phyloP scores from a whole-genome alignment of 2,113 vertebrate species.

The Colius striatus region DNA sequence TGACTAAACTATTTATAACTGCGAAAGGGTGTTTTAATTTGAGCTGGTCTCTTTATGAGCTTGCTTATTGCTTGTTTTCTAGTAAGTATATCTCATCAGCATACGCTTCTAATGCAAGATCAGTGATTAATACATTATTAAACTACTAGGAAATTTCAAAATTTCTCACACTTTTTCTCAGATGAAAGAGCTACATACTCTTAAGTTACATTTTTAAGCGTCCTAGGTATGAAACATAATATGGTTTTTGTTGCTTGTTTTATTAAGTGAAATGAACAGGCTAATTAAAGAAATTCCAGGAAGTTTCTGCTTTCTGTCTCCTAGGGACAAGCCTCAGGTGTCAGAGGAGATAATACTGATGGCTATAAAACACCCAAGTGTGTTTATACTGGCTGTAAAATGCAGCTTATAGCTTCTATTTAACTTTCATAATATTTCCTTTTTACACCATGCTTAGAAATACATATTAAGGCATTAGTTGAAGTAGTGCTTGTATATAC shows the following conservation, averaged over 20 bases:
- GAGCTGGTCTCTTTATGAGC: background rate
- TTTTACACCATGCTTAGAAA: conserved; percentile 48
- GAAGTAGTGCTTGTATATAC: background rate
- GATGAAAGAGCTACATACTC: background rate
- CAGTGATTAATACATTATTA: background rate
- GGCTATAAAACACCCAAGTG: conserved; percentile 51
- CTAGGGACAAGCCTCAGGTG: conserved; percentile 37
- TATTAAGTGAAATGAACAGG: conserved; percentile 58
- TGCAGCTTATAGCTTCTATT: conserved; percentile 18
- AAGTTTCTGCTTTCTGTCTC: conserved; percentile 67
- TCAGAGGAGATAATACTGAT: conserved; percentile 57
- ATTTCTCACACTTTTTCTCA: background rate
- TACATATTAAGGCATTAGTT: background rate
- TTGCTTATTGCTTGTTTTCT: background rate
- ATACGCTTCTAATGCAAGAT: background rate
- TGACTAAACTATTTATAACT: background rate
- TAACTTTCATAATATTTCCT: conserved; percentile 29
- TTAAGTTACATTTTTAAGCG: background rate
- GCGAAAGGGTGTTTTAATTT: background rate
- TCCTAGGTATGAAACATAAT: background rate
- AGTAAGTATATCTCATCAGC: background rate
- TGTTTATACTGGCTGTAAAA: conserved; percentile 58
- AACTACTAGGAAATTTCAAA: background rate
- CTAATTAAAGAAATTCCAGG: conserved; percentile 65
- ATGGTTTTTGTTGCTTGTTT: conserved; percentile 51